Conservation (phyloP, 1,140 invertebrate genomes). For the Ips typographus region DNA sequence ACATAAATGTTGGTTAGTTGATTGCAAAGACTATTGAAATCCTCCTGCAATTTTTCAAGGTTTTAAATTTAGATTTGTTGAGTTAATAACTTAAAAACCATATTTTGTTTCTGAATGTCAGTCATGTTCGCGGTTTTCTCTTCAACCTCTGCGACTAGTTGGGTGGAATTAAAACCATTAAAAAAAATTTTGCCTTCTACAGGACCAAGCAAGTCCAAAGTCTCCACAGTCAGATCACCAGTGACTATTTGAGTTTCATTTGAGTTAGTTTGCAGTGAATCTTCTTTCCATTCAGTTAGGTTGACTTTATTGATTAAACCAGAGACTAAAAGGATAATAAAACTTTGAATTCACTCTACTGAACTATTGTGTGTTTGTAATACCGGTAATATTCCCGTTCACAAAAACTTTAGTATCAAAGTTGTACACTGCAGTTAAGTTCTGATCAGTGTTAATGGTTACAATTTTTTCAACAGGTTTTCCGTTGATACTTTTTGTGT, state of each 20-base stretch:
- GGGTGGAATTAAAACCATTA: slow-evolving; percentile 46
- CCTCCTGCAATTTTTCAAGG: slow-evolving; percentile 32
- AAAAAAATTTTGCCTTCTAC: slow-evolving; percentile 44
- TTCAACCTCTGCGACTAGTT: slow-evolving; percentile 40
- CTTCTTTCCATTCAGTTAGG: slow-evolving; percentile 45
- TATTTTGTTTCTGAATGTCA: slow-evolving; percentile 35
- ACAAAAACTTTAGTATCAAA: slow-evolving; percentile 39
- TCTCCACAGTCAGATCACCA: background rate
- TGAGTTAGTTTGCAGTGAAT: slow-evolving; percentile 39
- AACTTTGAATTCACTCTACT: background rate
- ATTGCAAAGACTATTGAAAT: slow-evolving; percentile 46
- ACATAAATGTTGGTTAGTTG: slow-evolving; percentile 44
- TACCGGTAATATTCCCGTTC: slow-evolving; percentile 26
- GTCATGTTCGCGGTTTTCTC: slow-evolving; percentile 38
- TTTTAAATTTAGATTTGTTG: too few relatives aligned
- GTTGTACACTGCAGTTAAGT: slow-evolving; percentile 41
- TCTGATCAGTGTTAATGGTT: slow-evolving; percentile 48
- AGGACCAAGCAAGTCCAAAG: slow-evolving; percentile 43
- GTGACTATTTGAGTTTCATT: slow-evolving; percentile 33
- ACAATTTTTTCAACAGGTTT: slow-evolving; percentile 44
- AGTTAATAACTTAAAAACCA: slow-evolving; percentile 30
- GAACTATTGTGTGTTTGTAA: slow-evolving; percentile 15
- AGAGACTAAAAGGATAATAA: background rate
- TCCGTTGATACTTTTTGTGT: slow-evolving; percentile 44
- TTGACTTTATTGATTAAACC: slow-evolving; percentile 44